These are phyloP conservation scores for Tipula confusa DNA, from an alignment of 2,888 invertebrate genomes.

Conservation along the genomic window DNA sequence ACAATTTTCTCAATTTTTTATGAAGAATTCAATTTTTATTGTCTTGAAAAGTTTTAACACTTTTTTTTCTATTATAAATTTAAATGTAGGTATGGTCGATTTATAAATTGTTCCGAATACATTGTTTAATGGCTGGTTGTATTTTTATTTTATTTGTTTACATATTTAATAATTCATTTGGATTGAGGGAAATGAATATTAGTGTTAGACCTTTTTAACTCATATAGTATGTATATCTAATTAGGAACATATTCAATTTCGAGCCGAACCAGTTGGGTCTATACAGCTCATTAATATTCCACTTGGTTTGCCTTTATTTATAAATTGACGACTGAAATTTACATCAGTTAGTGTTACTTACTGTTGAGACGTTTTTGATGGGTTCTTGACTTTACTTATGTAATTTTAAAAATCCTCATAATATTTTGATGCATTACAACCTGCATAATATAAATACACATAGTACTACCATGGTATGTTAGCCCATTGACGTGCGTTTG, in stretches of 20 bases:
- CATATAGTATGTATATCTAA: not conserved
- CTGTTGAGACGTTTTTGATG: too few relatives aligned
- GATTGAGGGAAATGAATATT: not conserved
- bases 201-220: not conserved
- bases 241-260: not conserved
- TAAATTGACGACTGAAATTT: too few relatives aligned
- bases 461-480: too few relatives aligned
- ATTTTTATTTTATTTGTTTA: not conserved
- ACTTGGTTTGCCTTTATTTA: too few relatives aligned
- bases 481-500: too few relatives aligned
- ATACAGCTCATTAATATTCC: too few relatives aligned
- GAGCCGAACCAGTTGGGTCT: too few relatives aligned
- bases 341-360: too few relatives aligned
- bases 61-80: not conserved
- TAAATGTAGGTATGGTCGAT: not conserved
- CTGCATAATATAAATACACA: too few relatives aligned
- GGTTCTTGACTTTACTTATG: too few relatives aligned
- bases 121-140: not conserved
- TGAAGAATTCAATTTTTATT: conserved; percentile 3
- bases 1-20: conserved; percentile 7
- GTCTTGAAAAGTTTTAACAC: not conserved
- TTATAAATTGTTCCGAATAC: not conserved
- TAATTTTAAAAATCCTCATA: too few relatives aligned
- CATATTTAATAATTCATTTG: not conserved
- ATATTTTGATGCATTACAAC: too few relatives aligned